Conservation (phyloP, 2,888 invertebrate genomes). For the Halictus ligatus region DNA sequence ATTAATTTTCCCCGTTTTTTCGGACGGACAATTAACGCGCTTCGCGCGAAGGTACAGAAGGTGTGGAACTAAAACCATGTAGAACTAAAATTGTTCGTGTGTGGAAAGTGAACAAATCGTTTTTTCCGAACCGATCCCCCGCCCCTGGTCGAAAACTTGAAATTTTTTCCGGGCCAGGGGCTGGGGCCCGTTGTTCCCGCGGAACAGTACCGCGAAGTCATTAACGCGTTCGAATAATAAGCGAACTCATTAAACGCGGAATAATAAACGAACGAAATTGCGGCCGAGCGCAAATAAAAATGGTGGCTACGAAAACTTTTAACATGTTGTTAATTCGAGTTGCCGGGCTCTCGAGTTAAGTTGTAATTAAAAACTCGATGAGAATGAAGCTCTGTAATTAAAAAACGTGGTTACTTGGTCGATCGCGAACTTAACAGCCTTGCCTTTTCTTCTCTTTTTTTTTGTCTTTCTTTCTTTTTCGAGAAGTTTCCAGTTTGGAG, state of each 20-base stretch:
- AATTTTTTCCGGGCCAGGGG: background rate
- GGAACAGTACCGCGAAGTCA: slow-evolving; percentile 9
- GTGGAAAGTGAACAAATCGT: background rate
- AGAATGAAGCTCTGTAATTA: slow-evolving; percentile 52
- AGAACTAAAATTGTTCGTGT: background rate
- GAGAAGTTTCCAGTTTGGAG: background rate
- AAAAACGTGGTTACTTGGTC: slow-evolving; percentile 46
- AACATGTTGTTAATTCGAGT: slow-evolving; percentile 41
- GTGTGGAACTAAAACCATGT: background rate
- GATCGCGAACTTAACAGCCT: slow-evolving; percentile 12
- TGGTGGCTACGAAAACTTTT: slow-evolving; percentile 30
- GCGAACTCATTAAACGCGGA: slow-evolving; percentile 56
- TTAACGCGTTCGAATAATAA: slow-evolving; percentile 56
- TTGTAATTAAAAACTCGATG: slow-evolving; percentile 59
- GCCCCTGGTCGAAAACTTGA: background rate
- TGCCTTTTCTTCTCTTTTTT: background rate
- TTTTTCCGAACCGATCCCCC: background rate
- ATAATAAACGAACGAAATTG: slow-evolving; percentile 51
- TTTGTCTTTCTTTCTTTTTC: too few species aligned
- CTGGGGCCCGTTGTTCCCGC: slow-evolving; percentile 16
- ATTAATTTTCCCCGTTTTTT: background rate
- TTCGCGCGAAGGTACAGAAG: background rate
- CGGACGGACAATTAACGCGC: background rate
- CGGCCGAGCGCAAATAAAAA: background rate
- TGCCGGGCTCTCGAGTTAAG: slow-evolving; percentile 18